These are phyloP conservation scores for Cotesia chilonis DNA, from an alignment of 1,140 invertebrate genomes.

Conservation along the genomic window DNA sequence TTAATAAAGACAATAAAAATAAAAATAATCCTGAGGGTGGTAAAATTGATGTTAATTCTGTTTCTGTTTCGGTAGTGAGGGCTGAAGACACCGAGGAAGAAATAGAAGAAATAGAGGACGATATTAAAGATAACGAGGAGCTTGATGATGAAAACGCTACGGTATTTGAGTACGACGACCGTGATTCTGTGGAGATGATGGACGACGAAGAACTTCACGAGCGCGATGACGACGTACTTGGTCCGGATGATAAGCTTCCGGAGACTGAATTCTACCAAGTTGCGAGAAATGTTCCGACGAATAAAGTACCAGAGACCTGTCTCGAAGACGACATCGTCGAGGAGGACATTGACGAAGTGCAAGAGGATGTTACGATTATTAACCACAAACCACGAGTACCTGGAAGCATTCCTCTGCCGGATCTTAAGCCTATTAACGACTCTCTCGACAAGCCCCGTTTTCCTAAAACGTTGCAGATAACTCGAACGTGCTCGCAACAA, in stretches of 20 bases:
- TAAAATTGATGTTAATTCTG: constrained; percentile 16
- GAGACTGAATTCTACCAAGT: constrained; percentile 2
- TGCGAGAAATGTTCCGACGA: background rate
- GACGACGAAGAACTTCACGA: constrained; percentile 32
- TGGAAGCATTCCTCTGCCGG: background rate
- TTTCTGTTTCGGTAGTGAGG: background rate
- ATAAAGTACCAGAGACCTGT: background rate
- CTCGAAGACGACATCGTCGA: constrained; percentile 1
- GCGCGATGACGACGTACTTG: background rate
- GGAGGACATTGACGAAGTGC: constrained; percentile 6
- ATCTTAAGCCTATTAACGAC: constrained; percentile 22
- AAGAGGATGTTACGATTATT: constrained; percentile 23
- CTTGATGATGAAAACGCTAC: constrained; percentile 21
- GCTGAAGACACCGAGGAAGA: constrained; percentile 34
- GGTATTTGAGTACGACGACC: constrained; percentile 34
- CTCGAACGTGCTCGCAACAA: constrained; percentile 51
- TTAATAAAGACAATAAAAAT: constrained; percentile 39
- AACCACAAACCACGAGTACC: constrained; percentile 8
- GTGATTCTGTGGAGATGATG: constrained; percentile 40
- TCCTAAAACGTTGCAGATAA: constrained; percentile 46
- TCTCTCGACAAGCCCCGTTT: background rate
- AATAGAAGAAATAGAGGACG: constrained; percentile 35
- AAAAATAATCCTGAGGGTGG: constrained; percentile 35
- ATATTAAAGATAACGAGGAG: constrained; percentile 46
- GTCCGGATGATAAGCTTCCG: background rate